These are phyloP conservation scores for Odobenus rosmarus DNA, from an alignment of 2,113 vertebrate genomes.

Conservation along the genomic window DNA sequence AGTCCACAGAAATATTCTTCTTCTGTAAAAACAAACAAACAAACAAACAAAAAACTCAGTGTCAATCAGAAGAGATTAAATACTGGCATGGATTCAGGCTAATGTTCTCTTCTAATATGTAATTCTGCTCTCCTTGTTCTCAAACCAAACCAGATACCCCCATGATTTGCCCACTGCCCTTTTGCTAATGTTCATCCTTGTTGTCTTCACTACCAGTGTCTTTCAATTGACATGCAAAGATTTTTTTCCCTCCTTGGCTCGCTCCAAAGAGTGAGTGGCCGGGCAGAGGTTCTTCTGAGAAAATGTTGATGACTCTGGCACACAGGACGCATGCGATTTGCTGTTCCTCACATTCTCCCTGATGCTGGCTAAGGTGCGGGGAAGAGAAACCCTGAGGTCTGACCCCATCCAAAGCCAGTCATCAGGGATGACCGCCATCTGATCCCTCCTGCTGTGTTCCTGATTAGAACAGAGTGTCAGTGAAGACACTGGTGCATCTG, in stretches of 20 bases:
- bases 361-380: neutral
- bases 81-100: neutral
- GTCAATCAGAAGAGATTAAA: neutral
- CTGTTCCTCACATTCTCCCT: neutral
- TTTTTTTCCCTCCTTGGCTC: neutral
- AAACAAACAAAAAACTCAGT: neutral
- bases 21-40: no score
- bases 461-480: constrained; percentile 26
- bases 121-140: constrained; percentile 6
- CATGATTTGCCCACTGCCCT: neutral
- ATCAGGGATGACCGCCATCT: neutral
- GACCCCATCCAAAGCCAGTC: neutral
- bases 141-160: neutral
- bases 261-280: neutral
- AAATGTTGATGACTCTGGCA: neutral
- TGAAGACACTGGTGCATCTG: neutral
- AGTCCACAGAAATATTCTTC: no score
- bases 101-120: neutral
- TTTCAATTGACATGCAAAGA: neutral
- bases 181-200: neutral
- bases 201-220: neutral
- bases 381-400: neutral
- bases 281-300: neutral
- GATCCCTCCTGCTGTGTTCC: neutral
- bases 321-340: neutral